A percentile compares a stretch with the other conserved stretches of the same genome.
phyloP scores from a whole-genome alignment of 2,888 invertebrate species.

The Saturnia pavonia region DNA sequence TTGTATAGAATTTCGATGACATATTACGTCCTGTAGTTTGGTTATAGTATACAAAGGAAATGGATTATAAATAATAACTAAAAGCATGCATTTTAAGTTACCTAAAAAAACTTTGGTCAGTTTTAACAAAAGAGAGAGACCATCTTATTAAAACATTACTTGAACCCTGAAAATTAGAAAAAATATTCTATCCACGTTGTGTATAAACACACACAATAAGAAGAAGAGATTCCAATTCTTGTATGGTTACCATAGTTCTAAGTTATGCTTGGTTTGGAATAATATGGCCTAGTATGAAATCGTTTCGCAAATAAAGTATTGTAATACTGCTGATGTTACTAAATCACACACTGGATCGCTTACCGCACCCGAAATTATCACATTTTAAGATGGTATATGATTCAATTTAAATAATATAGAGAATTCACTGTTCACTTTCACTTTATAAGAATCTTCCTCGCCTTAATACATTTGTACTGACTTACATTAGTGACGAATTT shows the following conservation, averaged over 20 bases:
- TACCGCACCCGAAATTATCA: background rate
- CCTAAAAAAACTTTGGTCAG: no score
- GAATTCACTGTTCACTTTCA: background rate
- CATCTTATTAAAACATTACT: no score
- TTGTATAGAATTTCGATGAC: no score
- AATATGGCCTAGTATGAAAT: background rate
- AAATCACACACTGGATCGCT: background rate
- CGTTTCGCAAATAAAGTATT: background rate
- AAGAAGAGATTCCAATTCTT: no score
- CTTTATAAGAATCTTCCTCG: background rate
- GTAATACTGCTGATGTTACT: background rate
- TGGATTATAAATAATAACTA: no score
- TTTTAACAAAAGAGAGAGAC: no score
- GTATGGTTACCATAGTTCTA: background rate
- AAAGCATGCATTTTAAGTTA: no score
- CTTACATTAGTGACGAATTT: background rate
- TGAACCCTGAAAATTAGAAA: no score
- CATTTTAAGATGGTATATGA: background rate
- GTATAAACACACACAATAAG: no score
- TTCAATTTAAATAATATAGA: background rate
- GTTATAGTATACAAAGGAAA: no score
- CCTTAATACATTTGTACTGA: background rate
- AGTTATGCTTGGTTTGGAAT: background rate
- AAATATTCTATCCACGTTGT: no score
- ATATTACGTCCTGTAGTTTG: no score